Base-by-base conservation (phyloP, 2,113 vertebrate species). In the Gymnogyps californianus region DNA sequence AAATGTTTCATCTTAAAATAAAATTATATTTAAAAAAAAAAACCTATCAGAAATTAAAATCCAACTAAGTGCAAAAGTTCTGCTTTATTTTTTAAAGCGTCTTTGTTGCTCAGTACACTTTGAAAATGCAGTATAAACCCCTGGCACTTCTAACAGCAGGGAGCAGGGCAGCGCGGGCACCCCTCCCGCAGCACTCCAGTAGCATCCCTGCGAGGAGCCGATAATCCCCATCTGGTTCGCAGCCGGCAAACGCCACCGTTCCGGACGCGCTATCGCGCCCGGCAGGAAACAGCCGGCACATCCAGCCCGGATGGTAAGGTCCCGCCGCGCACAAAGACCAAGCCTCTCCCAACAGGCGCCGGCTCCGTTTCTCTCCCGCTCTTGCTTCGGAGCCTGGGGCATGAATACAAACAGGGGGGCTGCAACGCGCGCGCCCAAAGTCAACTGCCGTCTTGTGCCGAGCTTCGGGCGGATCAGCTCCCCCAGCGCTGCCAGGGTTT, bases 161-260 rank as follows among this genome's bases (percentile, higher is more conserved):
- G 69, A 49, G 7, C 12, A 28, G 64, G 74, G 21, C 38, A 47
- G 34, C 26, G 5, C 0, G 15, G 34, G 25, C 46, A 67, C 15
- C 32, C 24, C 3, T 66, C 32, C 46, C 1, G 2, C 24, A 17
- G 64, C 34, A 9, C 54, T 10, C 29, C 22, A 6, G 54, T 2
- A 34, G 36, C 66, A 66, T 36, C 51, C 46, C 72, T 52, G 62
- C 1, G 0, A 42, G 25, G 36, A 62, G 58, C 42, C 1, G 19
- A 47, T 38, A 52, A 66, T 24, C 38, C 42, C 18, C 0, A 6
- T 38, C 31, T 10, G 31, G 42, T 54, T 62, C 34, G 46, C 75
- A 49, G 49, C 42, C 2, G 0, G 42, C 29, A 22, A 32, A 28
- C 0, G 2, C 25, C 3, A 1, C 29, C 0, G 0, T 51, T 34